These are phyloP conservation scores for Drosophila yooni DNA, from an alignment of 2,888 invertebrate species.

Conservation along the genomic window DNA sequence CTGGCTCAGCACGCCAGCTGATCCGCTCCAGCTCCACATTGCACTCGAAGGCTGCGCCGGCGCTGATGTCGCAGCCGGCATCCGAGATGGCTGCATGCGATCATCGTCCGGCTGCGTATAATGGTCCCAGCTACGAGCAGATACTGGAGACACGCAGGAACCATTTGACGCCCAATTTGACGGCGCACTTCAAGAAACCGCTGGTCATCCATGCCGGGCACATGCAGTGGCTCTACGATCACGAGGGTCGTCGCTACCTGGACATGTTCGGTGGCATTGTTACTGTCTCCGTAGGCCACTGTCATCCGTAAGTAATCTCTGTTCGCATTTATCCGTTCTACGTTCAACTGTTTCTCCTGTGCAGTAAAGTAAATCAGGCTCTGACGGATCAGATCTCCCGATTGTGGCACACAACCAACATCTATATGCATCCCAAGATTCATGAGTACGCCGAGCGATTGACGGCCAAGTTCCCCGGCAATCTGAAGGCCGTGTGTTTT, in stretches of 20 bases:
- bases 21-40: constrained; percentile 66
- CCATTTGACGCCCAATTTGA: constrained; percentile 90
- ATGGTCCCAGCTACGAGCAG: constrained; percentile 88
- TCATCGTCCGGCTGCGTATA: constrained; percentile 73
- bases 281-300: constrained; percentile 98
- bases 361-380: constrained; percentile 93
- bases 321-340: background rate
- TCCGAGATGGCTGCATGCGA: constrained; percentile 80
- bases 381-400: constrained; percentile 91
- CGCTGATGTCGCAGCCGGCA: constrained; percentile 58
- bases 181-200: constrained; percentile 92
- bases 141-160: constrained; percentile 87
- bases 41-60: constrained; percentile 71
- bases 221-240: constrained; percentile 97
- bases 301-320: constrained; percentile 93
- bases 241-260: constrained; percentile 93
- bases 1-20: constrained; percentile 15
- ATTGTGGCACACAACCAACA: constrained; percentile 96
- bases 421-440: constrained; percentile 95
- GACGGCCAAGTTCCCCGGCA: constrained; percentile 91
- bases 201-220: constrained; percentile 93
- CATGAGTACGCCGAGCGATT: constrained; percentile 96
- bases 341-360: background rate
- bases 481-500: constrained; percentile 95
- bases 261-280: constrained; percentile 99